Evolutionary conservation across 92 coral and sea anemone species (phyloP).

Genomic region (Isaurus tuberculatus): DNA sequence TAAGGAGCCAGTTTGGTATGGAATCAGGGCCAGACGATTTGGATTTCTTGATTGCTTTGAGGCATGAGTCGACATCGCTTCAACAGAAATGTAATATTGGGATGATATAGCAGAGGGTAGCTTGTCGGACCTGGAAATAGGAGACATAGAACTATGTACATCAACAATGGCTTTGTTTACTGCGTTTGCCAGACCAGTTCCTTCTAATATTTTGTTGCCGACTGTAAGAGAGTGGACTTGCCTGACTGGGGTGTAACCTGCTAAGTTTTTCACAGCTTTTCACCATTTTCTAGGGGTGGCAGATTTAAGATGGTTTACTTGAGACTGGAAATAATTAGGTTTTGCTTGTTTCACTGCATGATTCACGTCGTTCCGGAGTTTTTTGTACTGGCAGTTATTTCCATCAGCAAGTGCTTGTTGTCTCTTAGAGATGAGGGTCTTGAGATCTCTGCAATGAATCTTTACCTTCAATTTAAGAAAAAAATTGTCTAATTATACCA

Average conservation of each 20-base stretch:
- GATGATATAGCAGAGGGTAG: slow-evolving; percentile 8
- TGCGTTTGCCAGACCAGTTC: slow-evolving; percentile 32
- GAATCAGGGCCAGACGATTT: slow-evolving; percentile 35
- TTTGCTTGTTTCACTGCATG: slow-evolving; percentile 35
- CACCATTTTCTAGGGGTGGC: slow-evolving; percentile 47
- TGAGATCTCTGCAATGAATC: slow-evolving; percentile 36
- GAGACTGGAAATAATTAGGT: slow-evolving; percentile 31
- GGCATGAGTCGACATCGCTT: slow-evolving; percentile 37
- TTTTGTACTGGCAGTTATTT: slow-evolving; percentile 6
- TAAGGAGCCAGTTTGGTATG: slow-evolving; percentile 39
- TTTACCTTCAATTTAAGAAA: slow-evolving; percentile 26
- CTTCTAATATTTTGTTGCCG: slow-evolving; percentile 34
- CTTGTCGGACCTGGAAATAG: slow-evolving; percentile 25
- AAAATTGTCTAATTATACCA: neutral
- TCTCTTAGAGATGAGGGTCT: slow-evolving; percentile 38
- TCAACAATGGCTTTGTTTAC: slow-evolving; percentile 43
- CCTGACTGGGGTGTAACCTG: slow-evolving; percentile 43
- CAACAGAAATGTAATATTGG: slow-evolving; percentile 31
- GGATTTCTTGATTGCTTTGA: slow-evolving; percentile 15
- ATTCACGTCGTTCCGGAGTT: slow-evolving; percentile 43
- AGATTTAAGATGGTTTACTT: slow-evolving; percentile 52
- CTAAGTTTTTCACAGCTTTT: slow-evolving; percentile 44
- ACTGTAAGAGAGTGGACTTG: slow-evolving; percentile 39
- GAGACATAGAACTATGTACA: slow-evolving; percentile 42
- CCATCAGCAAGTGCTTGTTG: slow-evolving; percentile 39